These are phyloP conservation scores for Pseudomyrmex pallidus DNA, from an alignment of 1,140 invertebrate species.

Conservation along the genomic window DNA sequence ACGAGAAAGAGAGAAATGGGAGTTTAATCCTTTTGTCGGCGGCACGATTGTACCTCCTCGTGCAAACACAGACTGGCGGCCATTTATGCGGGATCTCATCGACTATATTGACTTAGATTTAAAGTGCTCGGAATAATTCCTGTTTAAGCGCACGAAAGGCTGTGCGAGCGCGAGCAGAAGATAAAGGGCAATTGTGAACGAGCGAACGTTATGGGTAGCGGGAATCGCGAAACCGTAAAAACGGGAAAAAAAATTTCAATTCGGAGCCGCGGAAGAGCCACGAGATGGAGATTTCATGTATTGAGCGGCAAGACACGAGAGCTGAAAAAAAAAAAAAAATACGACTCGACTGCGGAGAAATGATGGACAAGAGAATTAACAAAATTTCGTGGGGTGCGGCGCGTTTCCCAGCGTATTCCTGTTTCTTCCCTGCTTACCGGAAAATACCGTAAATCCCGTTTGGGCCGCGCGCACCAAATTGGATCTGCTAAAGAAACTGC, in stretches of 20 bases:
- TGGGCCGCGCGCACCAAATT: constrained; percentile 1
- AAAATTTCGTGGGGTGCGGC: constrained; percentile 22
- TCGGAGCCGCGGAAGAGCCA: background rate
- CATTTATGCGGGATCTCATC: constrained; percentile 41
- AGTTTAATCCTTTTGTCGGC: constrained; percentile 16
- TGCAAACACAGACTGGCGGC: constrained; percentile 9
- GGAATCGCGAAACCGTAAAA: constrained; percentile 33
- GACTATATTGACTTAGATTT: constrained; percentile 43
- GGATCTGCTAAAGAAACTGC: constrained; percentile 31
- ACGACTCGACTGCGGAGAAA: background rate
- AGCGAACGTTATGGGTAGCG: constrained; percentile 11
- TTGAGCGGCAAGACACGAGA: constrained; percentile 9
- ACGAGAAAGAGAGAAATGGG: background rate
- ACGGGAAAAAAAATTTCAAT: constrained; percentile 48
- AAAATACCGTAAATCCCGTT: constrained; percentile 17
- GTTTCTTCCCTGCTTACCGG: constrained; percentile 8
- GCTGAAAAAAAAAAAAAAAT: background rate
- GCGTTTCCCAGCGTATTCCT: constrained; percentile 1
- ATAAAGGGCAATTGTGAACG: constrained; percentile 26
- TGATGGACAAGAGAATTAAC: constrained; percentile 27
- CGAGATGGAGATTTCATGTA: constrained; percentile 26
- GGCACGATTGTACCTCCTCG: constrained; percentile 4
- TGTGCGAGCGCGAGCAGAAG: background rate
- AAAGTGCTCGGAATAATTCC: constrained; percentile 37
- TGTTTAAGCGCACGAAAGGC: background rate